These are phyloP conservation scores for Athetis lepigone DNA, from an alignment of 2,888 invertebrate genomes.

Conservation along the genomic window DNA sequence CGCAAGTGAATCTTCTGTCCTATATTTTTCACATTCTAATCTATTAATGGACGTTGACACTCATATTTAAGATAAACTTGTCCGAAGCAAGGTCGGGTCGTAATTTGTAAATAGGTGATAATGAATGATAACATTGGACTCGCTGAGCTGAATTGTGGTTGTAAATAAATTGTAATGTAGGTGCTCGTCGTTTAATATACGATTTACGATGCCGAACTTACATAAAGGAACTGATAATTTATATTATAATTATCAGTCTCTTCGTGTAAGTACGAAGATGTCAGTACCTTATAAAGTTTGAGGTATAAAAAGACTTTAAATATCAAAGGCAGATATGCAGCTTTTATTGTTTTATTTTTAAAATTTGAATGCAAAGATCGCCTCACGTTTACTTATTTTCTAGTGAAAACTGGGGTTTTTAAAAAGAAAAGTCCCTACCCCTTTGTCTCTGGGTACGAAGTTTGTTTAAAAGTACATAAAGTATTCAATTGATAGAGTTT, in stretches of 20 bases:
- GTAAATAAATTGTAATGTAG: constrained; percentile 34
- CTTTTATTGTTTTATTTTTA: no score
- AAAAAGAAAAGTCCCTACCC: no score
- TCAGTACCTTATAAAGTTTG: neutral
- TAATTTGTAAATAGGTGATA: constrained; percentile 60
- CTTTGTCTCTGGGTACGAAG: no score
- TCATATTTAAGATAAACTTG: constrained; percentile 60
- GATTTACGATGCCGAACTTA: constrained; percentile 34
- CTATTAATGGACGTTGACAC: constrained; percentile 50
- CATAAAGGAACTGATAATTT: constrained; percentile 19
- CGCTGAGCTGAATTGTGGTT: constrained; percentile 45
- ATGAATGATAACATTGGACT: constrained; percentile 52
- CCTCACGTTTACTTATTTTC: no score
- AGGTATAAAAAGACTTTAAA: neutral
- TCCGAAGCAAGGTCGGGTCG: constrained; percentile 46
- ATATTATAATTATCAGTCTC: constrained; percentile 3
- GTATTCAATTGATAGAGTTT: no score
- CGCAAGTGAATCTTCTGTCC: constrained; percentile 8
- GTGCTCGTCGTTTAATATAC: constrained; percentile 20
- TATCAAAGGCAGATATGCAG: neutral
- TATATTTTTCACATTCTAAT: neutral
- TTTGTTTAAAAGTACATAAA: no score
- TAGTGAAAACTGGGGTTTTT: no score
- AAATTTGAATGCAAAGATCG: no score
- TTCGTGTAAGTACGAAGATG: neutral